Evolutionary conservation across 2,797 vertebrate genomes (phyloP), one percentile per base, ranked within the genome.

Genomic region (Lycodopsis pacificus): DNA sequence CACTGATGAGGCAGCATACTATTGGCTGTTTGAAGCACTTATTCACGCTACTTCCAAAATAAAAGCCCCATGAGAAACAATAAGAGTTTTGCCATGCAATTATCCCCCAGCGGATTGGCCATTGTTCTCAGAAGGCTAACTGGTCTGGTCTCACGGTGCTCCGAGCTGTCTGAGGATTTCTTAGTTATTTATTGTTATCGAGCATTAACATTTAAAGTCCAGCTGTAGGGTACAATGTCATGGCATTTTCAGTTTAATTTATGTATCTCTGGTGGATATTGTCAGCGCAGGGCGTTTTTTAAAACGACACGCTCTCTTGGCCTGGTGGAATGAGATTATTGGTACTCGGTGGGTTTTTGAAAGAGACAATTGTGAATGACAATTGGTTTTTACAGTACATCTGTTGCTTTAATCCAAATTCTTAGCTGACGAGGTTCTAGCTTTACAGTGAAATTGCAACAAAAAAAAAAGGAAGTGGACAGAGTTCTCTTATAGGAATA

Each of bases 141-240:
- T 77, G 64, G 71, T 76, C 75, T 5, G 0, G 38, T 79, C 46
- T 62, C 30, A 74, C 32, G 56, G 36, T 36, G 71, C 73, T 42
- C 5, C 42, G n/a, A 65, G 65, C 70, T 80, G 71, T 77, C 36
- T 46, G 58, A 58, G 65, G 57, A 81, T 79, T 79, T 78, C 51
- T 44, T 30, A 27, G 27, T 57, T 72, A 54, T 83, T 78, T 73
- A 77, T 71, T 68, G 63, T 73, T 75, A 74, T 82, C 82, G 69
- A 69, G 66, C 57, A 80, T 79, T 83, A 80, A 74, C 67, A 81
- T 83, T 83, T 67, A 63, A 61, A 83, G 73, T 75, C 42, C 46
- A 81, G 65, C 76, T 73, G 72, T 46, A 22, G 62, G 53, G 63
- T 48, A 67, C 30, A 22, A 62, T 71, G 61, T 56, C 14, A 25